These are phyloP conservation scores for Pyrocoelia pectoralis DNA, from an alignment of 2,888 invertebrate species.

Conservation along the genomic window DNA sequence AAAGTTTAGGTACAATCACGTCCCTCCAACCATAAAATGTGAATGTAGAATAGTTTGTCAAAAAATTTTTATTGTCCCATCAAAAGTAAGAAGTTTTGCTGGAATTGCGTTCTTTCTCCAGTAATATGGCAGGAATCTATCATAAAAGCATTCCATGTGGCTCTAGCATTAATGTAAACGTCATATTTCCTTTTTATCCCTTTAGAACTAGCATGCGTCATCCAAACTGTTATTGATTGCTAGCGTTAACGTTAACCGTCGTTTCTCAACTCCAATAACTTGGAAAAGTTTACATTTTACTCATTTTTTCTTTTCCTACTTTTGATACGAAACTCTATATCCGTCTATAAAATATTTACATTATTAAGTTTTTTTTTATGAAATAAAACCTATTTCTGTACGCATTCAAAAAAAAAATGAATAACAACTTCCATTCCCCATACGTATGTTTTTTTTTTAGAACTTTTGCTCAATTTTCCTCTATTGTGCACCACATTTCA, in stretches of 20 bases:
- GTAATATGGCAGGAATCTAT: slow-evolving; percentile 53
- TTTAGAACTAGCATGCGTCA: slow-evolving; percentile 43
- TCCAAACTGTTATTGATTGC: slow-evolving; percentile 52
- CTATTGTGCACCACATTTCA: too few relatives aligned
- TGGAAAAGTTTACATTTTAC: slow-evolving; percentile 32
- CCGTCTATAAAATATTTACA: slow-evolving; percentile 1
- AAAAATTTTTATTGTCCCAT: slow-evolving; percentile 51
- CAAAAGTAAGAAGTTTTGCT: slow-evolving; percentile 47
- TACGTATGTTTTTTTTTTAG: too few relatives aligned
- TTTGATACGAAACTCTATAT: not conserved
- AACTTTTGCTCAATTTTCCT: too few relatives aligned
- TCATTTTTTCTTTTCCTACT: slow-evolving; percentile 24
- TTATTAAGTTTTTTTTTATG: not conserved
- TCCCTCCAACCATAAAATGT: slow-evolving; percentile 13
- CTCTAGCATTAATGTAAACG: slow-evolving; percentile 53
- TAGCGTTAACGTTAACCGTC: slow-evolving; percentile 33
- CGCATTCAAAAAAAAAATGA: not conserved
- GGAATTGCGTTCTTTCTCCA: slow-evolving; percentile 49
- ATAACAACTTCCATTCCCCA: too few relatives aligned
- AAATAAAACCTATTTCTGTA: not conserved
- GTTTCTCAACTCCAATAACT: slow-evolving; percentile 32
- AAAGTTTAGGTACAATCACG: slow-evolving; percentile 23
- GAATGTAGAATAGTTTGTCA: slow-evolving; percentile 48
- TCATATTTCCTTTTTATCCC: slow-evolving; percentile 54
- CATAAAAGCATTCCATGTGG: slow-evolving; percentile 54